phyloP scores from a whole-genome alignment of 2,113 vertebrate species.

The Rafetus swinhoei region DNA sequence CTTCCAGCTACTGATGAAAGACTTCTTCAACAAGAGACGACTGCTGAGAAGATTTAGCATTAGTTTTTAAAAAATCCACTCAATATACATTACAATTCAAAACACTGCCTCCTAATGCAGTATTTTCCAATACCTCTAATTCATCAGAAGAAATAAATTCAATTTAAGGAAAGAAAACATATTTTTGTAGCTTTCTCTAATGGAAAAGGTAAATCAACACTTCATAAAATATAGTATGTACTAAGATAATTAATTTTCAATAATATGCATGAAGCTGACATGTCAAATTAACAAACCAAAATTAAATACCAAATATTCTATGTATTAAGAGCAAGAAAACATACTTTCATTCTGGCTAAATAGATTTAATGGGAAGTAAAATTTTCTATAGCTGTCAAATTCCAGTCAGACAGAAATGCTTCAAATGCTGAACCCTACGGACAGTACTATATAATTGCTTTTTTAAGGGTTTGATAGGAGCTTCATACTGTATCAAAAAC shows the following conservation, averaged over 20 bases:
- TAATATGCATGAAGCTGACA: constrained; percentile 57
- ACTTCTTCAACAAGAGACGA: neutral
- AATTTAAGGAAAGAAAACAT: constrained; percentile 56
- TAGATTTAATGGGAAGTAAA: constrained; percentile 65
- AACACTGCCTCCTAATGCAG: constrained; percentile 34
- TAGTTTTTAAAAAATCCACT: neutral
- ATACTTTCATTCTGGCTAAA: constrained; percentile 49
- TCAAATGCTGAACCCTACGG: constrained; percentile 46
- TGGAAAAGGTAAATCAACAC: constrained; percentile 67
- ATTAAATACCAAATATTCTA: constrained; percentile 58
- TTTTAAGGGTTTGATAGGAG: constrained; percentile 57
- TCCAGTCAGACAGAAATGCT: constrained; percentile 47
- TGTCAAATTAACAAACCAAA: constrained; percentile 57
- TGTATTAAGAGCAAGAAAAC: constrained; percentile 42
- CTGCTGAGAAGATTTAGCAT: constrained; percentile 10
- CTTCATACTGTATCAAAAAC: constrained; percentile 38
- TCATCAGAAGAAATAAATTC: constrained; percentile 59
- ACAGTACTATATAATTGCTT: constrained; percentile 49
- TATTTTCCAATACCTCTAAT: constrained; percentile 23
- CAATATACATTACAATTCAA: neutral
- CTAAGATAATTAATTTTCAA: constrained; percentile 76
- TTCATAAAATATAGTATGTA: constrained; percentile 53
- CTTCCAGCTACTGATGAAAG: neutral
- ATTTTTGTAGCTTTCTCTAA: constrained; percentile 45
- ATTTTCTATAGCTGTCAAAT: constrained; percentile 58